Evolutionary conservation across 1,140 invertebrate species (phyloP), one percentile per base, ranked within the genome.

Genomic region (Penaeus vannamei): DNA sequence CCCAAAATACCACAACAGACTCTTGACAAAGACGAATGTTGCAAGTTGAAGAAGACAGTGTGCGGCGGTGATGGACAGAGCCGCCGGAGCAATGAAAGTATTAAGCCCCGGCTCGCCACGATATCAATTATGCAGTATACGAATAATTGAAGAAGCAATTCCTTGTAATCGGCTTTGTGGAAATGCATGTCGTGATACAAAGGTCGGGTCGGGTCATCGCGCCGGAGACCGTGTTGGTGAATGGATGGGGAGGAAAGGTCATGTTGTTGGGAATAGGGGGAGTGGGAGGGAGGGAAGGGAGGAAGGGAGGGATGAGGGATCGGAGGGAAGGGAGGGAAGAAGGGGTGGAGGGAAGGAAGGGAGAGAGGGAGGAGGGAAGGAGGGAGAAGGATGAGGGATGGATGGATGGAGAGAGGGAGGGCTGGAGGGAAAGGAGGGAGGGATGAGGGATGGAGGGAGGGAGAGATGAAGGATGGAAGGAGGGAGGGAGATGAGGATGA

Each of bases 101-200:
- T 84, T 66, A 66, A 66, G 26, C 42, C 42, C 36, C 72, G 46
- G 26, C 69, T 82, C 81, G 82, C 87, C 87, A 89, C 87, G 82
- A 84, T 89, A 89, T 89, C 87, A 89, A 89, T 89, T 89, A 89
- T 89, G 87, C 87, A 89, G 87, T 84, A 89, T 79, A 79, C 53
- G 66, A 84, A 84, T 89, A 89, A 89, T 84, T 84, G 87, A 89
- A 89, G 81, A 89, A 89, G 87, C 87, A 84, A 84, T 89, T 89
- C 87, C 29, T 84, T 82, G 26, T 89, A 89, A 89, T 89, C 87
- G 87, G 87, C 87, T 89, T 89, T 89, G 82, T 84, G 81, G 77
- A 89, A 84, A 84, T 84, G 81, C 76, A 84, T 84, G 87, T 89
- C 87, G 82, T 83, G 79, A 72, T 64, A 60, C 86, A 60, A 36